These are phyloP conservation scores for Junonia oenone DNA, from an alignment of 2,888 invertebrate species.

Conservation along the genomic window DNA sequence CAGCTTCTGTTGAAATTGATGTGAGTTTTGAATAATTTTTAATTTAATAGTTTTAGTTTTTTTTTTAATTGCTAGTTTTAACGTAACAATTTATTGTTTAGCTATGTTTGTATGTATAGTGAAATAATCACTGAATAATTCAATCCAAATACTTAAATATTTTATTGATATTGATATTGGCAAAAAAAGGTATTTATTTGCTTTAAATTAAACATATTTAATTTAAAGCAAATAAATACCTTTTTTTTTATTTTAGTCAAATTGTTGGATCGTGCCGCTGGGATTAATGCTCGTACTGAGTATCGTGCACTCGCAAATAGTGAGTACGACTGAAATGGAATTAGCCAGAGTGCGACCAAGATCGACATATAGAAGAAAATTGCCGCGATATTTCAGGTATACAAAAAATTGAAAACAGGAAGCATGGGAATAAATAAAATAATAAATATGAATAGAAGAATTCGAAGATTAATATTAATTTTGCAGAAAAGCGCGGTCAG, in stretches of 20 bases:
- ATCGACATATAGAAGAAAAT: slow-evolving; percentile 55
- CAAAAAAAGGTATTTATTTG: no score
- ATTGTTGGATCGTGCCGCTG: slow-evolving; percentile 67
- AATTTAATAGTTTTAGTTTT: no score
- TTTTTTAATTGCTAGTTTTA: no score
- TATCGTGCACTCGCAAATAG: slow-evolving; percentile 72
- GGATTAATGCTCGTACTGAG: slow-evolving; percentile 68
- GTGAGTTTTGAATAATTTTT: slow-evolving; percentile 55
- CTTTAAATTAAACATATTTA: no score
- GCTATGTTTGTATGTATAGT: no score
- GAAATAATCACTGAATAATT: no score
- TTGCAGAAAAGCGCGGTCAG: slow-evolving; percentile 54
- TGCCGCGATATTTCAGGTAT: slow-evolving; percentile 67
- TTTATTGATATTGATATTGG: no score
- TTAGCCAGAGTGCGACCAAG: slow-evolving; percentile 64
- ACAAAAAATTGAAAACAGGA: not conserved
- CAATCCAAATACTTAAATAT: no score
- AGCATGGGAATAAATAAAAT: not conserved
- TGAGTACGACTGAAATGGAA: slow-evolving; percentile 74
- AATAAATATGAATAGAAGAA: not conserved
- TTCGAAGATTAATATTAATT: not conserved
- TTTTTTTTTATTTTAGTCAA: slow-evolving; percentile 45
- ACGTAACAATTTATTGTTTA: no score
- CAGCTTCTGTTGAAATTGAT: slow-evolving; percentile 65
- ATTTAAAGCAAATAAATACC: no score